Evolutionary conservation across 1,140 invertebrate species (phyloP), one percentile per base, ranked within the genome.

Genomic region (Galendromus occidentalis): DNA sequence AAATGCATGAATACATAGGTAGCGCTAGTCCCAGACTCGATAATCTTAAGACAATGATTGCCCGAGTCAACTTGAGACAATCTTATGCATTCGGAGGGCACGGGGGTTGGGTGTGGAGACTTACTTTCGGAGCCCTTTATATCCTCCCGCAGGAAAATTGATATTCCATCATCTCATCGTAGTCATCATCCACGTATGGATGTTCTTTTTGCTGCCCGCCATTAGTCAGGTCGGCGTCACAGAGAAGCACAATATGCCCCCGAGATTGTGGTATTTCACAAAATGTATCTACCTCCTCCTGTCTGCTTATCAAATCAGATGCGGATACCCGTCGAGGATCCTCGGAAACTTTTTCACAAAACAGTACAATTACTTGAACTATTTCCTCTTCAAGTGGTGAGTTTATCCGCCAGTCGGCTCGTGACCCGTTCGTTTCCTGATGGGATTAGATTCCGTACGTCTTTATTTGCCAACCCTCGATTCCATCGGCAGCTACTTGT

Each of bases 291-390:
- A 97, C 75, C 81, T 98, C 69, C 79, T 94, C 28, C 78, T 96
- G 29, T 93, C 92, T 5, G 91, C 92, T 0, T 91, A 93, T 77
- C 94, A 98, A 81, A 90, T 98, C 67, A 81, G 91, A 69, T 89
- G 86, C 71, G 91, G 92, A 7, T 98, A 97, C 78, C 93, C 94
- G 9, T 88, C 88, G 0, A 81, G 91, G 66, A 94, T 96, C 74
- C 79, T 93, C 14, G 91, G 93, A 55, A 97, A 97, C 77, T 94
- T 94, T 77, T 81, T 98, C 7, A 95, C 91, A 76, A 95, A 95
- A 78, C 87, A 88, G 45, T 96, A 92, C 76, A 87, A 84, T 69
- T 86, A 92, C 72, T 76, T 94, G 64, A 95, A 97, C 76, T 86
- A 91, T 78, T 82, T 88, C 68, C 78, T 91, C 6, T 97, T 95